Evolutionary conservation across 1,140 invertebrate genomes (phyloP), one percentile per base, ranked within the genome.

Genomic region (Drosophila kikkawai): DNA sequence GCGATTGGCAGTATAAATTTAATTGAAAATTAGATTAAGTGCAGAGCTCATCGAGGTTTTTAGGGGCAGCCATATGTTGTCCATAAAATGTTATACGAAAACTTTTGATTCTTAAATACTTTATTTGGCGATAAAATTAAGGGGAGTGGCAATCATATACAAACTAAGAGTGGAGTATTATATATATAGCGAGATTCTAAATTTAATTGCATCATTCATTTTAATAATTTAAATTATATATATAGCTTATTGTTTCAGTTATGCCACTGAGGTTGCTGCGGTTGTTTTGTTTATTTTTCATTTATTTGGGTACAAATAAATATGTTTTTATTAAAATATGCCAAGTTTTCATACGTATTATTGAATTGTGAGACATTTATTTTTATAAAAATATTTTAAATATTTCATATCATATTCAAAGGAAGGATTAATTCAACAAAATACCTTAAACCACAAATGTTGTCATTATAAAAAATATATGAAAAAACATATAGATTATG

Each of bases 21-120:
- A 19, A 41, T 66, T 32, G 36, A 67, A 63, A 48, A 22, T 22
- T 15, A 55, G 17, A 22, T 55, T 22, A 55, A 55, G 7, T 22
- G 34, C 0, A 37, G 12, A 53, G 17, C 51, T 37, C 12, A 22
- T 37, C 4, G 17, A 37, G 34, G 51, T 15, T 55, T 55, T 55
- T 37, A 55, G 7, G 34, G 32, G 0, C 13, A 7, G 12, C 34
- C 36, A 55, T 55, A 22, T 55, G 34, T 37, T 15, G 51, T 36
- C 17, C 7, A 55, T 55, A 22, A 55, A 55, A 37, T 55, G 19
- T 55, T 55, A 55, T 22, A 22, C 13, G 17, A 55, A 37, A 55
- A 55, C 51, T 55, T 37, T 55, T 37, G 12, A n/a, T n/a, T n/a
- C n/a, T n/a, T n/a, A n/a, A n/a, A 22, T 37, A 9, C 13, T 37